Percentiles rank a stretch among this genome's conserved stretches.
These are phyloP conservation scores for Grallaria varia DNA, from an alignment of 2,113 vertebrate genomes.

Conservation along the genomic window DNA sequence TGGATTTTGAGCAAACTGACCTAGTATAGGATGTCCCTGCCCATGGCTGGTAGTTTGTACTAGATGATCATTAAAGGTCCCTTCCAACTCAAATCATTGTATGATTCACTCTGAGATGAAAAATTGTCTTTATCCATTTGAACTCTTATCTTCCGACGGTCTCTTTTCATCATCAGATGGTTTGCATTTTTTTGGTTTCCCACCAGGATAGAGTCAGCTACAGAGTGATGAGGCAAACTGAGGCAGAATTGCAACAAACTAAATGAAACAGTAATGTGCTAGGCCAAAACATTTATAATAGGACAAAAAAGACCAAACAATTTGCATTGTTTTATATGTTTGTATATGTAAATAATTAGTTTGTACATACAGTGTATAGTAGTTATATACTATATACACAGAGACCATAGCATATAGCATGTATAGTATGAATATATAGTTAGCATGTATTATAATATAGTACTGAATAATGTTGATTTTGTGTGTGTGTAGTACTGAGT, in stretches of 20 bases:
- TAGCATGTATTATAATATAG: neutral
- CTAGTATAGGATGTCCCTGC: neutral
- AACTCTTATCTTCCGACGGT: neutral
- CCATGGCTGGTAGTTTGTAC: neutral
- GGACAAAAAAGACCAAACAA: neutral
- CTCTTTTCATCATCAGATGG: neutral
- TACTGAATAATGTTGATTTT: neutral
- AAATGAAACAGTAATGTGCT: neutral
- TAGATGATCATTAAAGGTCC: neutral
- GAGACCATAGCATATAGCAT: neutral
- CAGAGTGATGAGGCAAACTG: neutral
- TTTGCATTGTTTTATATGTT: neutral
- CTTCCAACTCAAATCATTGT: neutral
- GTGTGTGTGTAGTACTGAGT: neutral
- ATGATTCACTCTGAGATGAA: neutral
- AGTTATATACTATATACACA: neutral
- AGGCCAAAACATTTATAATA: neutral
- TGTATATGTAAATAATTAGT: too few relatives aligned
- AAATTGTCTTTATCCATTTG: neutral
- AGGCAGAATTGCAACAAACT: neutral
- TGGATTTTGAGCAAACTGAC: neutral
- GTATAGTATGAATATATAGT: neutral
- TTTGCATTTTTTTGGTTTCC: neutral
- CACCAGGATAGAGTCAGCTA: neutral
- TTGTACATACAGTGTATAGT: neutral